A percentile compares a stretch with the other conserved stretches of the same genome.
Conservation (phyloP, 2,888 invertebrate genomes). For the Patella caerulea region DNA sequence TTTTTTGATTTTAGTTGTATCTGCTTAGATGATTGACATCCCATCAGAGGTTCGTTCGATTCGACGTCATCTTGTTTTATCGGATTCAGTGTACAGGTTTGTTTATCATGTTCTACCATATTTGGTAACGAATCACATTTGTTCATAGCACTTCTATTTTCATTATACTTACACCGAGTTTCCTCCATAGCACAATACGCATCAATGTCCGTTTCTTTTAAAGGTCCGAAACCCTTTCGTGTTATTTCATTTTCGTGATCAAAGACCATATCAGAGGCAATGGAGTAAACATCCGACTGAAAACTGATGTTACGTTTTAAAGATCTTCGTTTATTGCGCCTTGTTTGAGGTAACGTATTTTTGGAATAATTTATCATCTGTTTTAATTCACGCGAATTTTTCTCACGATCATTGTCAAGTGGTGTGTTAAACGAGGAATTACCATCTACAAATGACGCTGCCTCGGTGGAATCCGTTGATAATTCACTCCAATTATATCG, state of each 20-base stretch:
- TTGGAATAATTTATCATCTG: not conserved
- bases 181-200: not conserved
- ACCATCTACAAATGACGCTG: not conserved
- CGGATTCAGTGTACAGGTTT: not conserved
- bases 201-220: constrained; percentile 2
- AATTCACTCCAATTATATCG: not conserved
- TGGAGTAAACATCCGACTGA: not conserved
- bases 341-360: not conserved
- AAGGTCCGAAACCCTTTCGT: not conserved
- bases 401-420: not conserved
- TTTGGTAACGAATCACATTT: not conserved
- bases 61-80: not conserved
- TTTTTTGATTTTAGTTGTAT: not conserved
- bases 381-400: not conserved
- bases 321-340: not conserved
- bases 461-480: not conserved
- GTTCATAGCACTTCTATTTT: not conserved
- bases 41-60: not conserved
- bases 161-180: not conserved
- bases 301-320: not conserved
- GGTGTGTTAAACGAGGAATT: no score
- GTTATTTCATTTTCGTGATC: not conserved
- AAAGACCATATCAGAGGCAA: not conserved
- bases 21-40: not conserved
- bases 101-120: not conserved